Conservation (phyloP, 2,113 vertebrate genomes). For the Orcinus orca region DNA sequence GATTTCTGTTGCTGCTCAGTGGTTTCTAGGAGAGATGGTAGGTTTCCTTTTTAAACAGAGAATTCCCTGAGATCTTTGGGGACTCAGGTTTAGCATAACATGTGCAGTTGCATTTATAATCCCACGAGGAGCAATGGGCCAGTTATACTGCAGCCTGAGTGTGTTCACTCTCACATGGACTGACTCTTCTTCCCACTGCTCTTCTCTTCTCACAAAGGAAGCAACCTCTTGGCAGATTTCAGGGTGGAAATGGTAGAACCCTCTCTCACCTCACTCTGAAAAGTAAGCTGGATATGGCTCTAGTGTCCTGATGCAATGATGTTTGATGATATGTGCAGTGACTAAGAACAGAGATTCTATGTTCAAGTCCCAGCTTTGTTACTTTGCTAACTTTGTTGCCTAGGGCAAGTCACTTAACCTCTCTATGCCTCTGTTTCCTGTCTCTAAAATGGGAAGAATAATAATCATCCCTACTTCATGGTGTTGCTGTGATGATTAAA, state of each 20-base stretch:
- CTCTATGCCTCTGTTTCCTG: background rate
- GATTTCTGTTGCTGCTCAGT: background rate
- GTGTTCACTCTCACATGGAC: background rate
- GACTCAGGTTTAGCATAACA: background rate
- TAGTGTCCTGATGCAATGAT: background rate
- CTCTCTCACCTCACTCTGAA: background rate
- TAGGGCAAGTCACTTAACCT: background rate
- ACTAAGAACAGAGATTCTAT: background rate
- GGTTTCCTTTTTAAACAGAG: background rate
- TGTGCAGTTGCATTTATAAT: background rate
- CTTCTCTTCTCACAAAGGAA: background rate
- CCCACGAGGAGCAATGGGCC: background rate
- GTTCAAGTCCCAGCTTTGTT: background rate
- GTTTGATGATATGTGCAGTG: background rate
- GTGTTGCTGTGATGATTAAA: background rate
- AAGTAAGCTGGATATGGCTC: background rate
- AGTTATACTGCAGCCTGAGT: background rate
- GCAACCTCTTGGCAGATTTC: background rate
- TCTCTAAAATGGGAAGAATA: background rate
- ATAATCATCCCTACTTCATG: background rate
- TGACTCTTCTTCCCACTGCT: background rate
- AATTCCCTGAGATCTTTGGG: conserved; percentile 15
- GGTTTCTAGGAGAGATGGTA: background rate
- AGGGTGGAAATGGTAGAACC: background rate
- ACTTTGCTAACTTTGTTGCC: background rate